These are phyloP conservation scores for Leptodactylus fallax DNA, from an alignment of 2,797 vertebrate genomes.

Conservation along the genomic window DNA sequence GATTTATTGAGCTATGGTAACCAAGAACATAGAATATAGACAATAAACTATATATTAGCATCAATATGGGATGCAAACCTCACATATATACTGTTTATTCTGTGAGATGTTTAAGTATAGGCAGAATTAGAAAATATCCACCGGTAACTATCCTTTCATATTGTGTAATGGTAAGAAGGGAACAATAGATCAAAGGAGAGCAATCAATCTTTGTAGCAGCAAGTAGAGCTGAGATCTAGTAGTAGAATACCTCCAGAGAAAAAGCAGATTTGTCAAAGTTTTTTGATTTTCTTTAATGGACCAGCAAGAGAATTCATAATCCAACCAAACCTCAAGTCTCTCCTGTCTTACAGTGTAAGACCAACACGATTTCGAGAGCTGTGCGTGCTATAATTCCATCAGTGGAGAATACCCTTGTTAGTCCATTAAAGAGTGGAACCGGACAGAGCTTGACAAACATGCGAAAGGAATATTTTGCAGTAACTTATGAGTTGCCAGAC, in stretches of 20 bases:
- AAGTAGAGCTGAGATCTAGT: constrained; percentile 20
- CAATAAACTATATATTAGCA: neutral
- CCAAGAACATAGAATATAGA: neutral
- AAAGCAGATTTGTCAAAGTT: constrained; percentile 54
- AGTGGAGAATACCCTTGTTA: constrained; percentile 29
- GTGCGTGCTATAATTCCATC: constrained; percentile 15
- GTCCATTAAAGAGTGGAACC: constrained; percentile 8
- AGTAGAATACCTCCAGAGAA: constrained; percentile 31
- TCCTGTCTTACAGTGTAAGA: neutral
- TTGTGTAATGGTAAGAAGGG: constrained; percentile 1
- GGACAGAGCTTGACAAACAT: neutral
- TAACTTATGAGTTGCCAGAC: neutral
- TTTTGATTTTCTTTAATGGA: constrained; percentile 32
- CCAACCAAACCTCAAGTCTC: constrained; percentile 26
- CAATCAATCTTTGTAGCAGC: constrained; percentile 50
- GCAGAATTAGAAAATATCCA: neutral
- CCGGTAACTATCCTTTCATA: neutral
- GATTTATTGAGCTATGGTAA: constrained; percentile 41
- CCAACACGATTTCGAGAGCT: constrained; percentile 8
- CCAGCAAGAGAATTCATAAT: constrained; percentile 47
- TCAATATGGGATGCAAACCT: neutral
- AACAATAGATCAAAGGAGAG: constrained; percentile 35
- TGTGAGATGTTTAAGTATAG: neutral
- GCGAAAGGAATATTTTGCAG: neutral
- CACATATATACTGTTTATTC: neutral